A percentile compares a stretch with the other conserved stretches of the same genome.
These are phyloP conservation scores for Ostrea edulis DNA, from an alignment of 1,140 invertebrate genomes.

Conservation along the genomic window DNA sequence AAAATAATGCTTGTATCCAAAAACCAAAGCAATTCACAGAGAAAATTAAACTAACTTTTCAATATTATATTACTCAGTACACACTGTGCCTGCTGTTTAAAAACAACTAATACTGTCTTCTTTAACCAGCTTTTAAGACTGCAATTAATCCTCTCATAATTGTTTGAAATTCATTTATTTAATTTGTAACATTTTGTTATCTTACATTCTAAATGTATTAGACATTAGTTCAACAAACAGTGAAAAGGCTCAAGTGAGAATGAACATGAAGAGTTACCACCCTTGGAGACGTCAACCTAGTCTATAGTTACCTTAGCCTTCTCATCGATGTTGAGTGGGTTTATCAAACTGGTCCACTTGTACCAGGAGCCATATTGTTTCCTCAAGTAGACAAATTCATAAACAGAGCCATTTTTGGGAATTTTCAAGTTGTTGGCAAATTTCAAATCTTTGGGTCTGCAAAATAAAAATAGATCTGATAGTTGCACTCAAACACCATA, in stretches of 20 bases:
- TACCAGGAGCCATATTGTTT: slow-evolving; percentile 76
- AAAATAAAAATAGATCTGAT: slow-evolving; percentile 41
- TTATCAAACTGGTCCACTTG: slow-evolving; percentile 74
- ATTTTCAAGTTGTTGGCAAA: slow-evolving; percentile 79
- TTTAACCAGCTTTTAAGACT: too few species aligned
- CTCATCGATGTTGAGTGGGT: slow-evolving; percentile 70
- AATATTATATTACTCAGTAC: too few species aligned
- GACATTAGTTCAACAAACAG: too few species aligned
- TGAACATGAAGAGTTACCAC: neutral
- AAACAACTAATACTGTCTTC: too few species aligned
- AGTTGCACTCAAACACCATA: too few species aligned
- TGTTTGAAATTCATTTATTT: too few species aligned
- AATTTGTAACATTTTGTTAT: too few species aligned
- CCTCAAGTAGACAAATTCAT: slow-evolving; percentile 77
- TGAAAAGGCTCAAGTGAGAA: neutral
- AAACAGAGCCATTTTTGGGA: slow-evolving; percentile 82
- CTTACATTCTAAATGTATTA: too few species aligned
- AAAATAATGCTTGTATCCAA: neutral
- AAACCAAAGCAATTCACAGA: neutral
- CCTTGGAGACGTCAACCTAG: neutral
- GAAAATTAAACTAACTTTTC: too few species aligned
- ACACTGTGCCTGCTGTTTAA: too few species aligned
- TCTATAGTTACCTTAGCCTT: slow-evolving; percentile 83
- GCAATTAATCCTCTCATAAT: too few species aligned
- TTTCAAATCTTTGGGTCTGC: slow-evolving; percentile 78